Conservation (phyloP, 2,797 vertebrate species). For the Hypotaenidia philippensis region DNA sequence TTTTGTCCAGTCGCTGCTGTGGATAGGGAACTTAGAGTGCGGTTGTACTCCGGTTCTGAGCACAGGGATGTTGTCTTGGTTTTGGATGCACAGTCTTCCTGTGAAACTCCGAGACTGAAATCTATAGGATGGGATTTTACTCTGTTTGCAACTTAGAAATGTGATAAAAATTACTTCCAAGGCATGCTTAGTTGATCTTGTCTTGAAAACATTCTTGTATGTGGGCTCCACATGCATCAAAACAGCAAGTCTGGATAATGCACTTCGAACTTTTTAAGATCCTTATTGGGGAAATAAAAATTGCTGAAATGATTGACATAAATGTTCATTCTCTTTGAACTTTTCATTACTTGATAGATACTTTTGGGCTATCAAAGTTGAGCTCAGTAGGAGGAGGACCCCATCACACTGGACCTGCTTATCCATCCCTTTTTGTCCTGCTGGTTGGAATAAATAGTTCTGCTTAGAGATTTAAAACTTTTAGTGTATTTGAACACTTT, state of each 20-base stretch:
- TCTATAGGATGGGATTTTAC: not conserved
- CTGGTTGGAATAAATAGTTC: not conserved
- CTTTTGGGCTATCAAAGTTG: not conserved
- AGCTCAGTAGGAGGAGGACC: not conserved
- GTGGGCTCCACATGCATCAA: not conserved
- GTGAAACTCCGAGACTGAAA: not conserved
- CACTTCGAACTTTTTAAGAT: not conserved
- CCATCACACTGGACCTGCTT: not conserved
- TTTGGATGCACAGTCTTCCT: not conserved
- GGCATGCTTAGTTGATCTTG: not conserved
- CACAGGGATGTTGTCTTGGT: not conserved
- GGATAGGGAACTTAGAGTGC: not conserved
- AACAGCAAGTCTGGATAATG: not conserved
- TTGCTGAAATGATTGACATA: not conserved
- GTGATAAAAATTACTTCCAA: not conserved
- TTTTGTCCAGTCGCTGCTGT: not conserved
- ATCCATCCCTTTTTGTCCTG: not conserved
- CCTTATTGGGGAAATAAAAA: rapidly evolving
- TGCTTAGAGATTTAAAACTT: not conserved
- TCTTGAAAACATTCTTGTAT: not conserved
- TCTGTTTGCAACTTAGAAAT: not conserved
- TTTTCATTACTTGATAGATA: not conserved
- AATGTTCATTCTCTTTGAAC: not conserved
- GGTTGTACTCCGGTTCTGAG: not conserved
- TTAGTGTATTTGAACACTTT: not conserved